Evolutionary conservation across 2,113 vertebrate species (phyloP), one percentile per base, ranked within the genome.

Genomic region (Poeciliopsis turrubarensis): DNA sequence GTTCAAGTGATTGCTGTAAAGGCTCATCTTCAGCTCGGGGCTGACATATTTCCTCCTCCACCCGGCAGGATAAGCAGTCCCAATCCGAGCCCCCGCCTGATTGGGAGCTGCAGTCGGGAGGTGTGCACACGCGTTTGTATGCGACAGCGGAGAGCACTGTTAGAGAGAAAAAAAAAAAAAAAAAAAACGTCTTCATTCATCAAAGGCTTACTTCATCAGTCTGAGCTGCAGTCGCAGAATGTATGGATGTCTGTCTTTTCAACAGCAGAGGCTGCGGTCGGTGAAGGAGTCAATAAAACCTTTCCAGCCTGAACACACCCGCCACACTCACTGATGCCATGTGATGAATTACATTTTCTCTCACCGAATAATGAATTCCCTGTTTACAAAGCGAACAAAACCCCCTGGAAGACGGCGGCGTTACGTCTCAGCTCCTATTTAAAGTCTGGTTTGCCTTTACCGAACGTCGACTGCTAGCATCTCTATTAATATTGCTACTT

Each of bases 1-100:
- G 90, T 90, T 93, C 87, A 89, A 92, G 85, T 87, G 80, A 91
- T 92, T 92, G 86, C 87, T 39, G 27, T 87, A 87, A 92, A 92
- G 90, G 77, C 79, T 86, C 70, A 75, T 89, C 87, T 89, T 80
- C 75, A 86, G 76, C 79, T 37, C 63, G 65, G n/a, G 75, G 80
- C 67, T 90, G 92, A 90, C 91, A 89, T 83, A 92, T 93, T 92
- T 92, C 79, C 80, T 91, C 84, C 84, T 75, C 69, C 64, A 61
- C 81, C 90, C 90, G 90, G 91, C 89, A 92, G 86, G 84, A 88
- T 86, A 83, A 90, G 81, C 82, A 82, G 73, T 69, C 70, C 84
- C 83, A 78, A 57, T 79, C 64, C 68, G 71, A 78, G 44, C 47
- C 68, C 61, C 61, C 10, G 34, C 34, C 83, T 89, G 83, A 88